Conservation (phyloP, 2,888 invertebrate genomes). For the Graphium colonna region DNA sequence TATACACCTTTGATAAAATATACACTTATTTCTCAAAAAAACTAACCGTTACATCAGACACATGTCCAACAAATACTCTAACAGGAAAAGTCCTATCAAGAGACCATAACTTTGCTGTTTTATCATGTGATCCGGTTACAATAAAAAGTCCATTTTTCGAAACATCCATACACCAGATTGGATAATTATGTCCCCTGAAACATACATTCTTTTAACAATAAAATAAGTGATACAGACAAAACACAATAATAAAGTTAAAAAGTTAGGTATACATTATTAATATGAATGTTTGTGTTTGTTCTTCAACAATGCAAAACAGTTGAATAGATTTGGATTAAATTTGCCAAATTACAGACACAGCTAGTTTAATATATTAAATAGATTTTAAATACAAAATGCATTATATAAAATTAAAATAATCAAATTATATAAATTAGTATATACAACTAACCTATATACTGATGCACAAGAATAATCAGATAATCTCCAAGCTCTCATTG, state of each 20-base stretch:
- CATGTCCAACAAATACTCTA: slow-evolving; percentile 93
- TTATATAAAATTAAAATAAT: neutral
- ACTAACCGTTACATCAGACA: slow-evolving; percentile 91
- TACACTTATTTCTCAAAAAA: neutral
- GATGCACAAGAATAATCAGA: slow-evolving; percentile 85
- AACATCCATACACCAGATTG: slow-evolving; percentile 93
- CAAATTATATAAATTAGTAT: neutral
- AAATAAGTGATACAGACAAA: too few species aligned
- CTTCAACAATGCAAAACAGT: too few species aligned
- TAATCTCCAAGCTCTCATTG: slow-evolving; percentile 88
- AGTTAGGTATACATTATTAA: too few species aligned
- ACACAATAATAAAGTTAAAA: too few species aligned
- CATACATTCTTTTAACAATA: neutral
- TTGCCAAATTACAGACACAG: too few species aligned
- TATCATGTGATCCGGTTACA: slow-evolving; percentile 90
- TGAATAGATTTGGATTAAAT: too few species aligned
- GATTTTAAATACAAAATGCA: too few species aligned
- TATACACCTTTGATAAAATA: too few species aligned
- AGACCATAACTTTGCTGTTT: slow-evolving; percentile 90
- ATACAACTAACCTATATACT: slow-evolving; percentile 78
- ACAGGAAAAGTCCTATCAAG: slow-evolving; percentile 90
- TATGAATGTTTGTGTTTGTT: too few species aligned
- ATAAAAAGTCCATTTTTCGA: slow-evolving; percentile 83
- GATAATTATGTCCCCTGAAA: slow-evolving; percentile 89
- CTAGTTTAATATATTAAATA: too few species aligned